Conservation (phyloP, 2,113 vertebrate genomes). For the Saccopteryx bilineata region DNA sequence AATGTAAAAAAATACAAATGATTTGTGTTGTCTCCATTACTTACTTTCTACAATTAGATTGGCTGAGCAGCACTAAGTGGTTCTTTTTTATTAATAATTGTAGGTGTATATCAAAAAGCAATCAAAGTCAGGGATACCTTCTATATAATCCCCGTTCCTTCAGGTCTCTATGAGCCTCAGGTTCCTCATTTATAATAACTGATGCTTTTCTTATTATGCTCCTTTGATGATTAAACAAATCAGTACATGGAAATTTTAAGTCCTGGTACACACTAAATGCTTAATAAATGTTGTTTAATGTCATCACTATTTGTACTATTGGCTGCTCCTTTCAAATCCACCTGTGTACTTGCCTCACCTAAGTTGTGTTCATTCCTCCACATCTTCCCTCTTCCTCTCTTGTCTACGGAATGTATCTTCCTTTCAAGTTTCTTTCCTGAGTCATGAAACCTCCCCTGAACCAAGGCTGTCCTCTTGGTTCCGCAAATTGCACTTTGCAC, state of each 20-base stretch:
- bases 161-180: neutral
- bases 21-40: neutral
- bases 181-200: neutral
- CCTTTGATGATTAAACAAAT: neutral
- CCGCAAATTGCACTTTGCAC: neutral
- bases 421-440: neutral
- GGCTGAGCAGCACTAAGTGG: neutral
- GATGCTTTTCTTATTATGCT: neutral
- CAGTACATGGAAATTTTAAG: neutral
- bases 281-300: neutral
- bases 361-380: neutral
- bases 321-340: neutral
- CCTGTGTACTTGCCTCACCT: neutral
- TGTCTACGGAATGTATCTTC: neutral
- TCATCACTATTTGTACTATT: neutral
- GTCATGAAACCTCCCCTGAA: neutral
- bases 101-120: neutral
- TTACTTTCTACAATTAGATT: neutral
- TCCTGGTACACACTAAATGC: neutral
- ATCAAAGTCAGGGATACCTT: neutral
- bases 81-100: neutral
- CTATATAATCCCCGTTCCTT: neutral
- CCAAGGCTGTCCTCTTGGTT: neutral
- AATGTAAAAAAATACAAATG: conserved; percentile 37
- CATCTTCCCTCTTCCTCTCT: neutral